phyloP scores from a whole-genome alignment of 2,888 invertebrate species.

The Augiades crinisus region DNA sequence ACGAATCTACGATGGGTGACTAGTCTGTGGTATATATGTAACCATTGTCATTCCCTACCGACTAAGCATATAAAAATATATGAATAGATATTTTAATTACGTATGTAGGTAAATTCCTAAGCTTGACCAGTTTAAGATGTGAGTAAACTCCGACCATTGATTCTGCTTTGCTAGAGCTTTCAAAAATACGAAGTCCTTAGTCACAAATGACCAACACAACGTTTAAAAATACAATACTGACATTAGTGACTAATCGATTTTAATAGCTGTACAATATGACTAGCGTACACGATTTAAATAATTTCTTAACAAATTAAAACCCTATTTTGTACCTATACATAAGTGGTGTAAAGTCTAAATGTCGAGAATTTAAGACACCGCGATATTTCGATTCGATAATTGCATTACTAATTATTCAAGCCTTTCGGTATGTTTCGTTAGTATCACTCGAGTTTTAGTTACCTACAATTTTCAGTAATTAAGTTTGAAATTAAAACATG shows the following conservation, averaged over 20 bases:
- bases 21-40: too few relatives aligned
- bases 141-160: background rate
- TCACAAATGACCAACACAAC: conserved; percentile 50
- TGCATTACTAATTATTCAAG: background rate
- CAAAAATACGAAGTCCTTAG: conserved; percentile 36
- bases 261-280: conserved; percentile 74
- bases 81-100: too few relatives aligned
- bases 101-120: too few relatives aligned
- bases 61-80: too few relatives aligned
- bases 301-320: conserved; percentile 56
- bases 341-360: conserved; percentile 12
- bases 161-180: conserved; percentile 34
- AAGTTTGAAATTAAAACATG: too few relatives aligned
- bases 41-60: too few relatives aligned
- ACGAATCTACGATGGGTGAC: too few relatives aligned
- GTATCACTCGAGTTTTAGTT: background rate
- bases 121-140: too few relatives aligned
- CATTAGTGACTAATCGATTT: conserved; percentile 52
- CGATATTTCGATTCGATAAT: background rate
- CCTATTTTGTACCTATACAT: conserved; percentile 63
- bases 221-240: conserved; percentile 60
- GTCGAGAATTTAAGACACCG: background rate
- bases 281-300: conserved; percentile 70
- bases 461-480: too few relatives aligned
- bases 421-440: background rate